Base-by-base conservation (phyloP, 2,113 vertebrate species). In the Ammodytes dubius region DNA sequence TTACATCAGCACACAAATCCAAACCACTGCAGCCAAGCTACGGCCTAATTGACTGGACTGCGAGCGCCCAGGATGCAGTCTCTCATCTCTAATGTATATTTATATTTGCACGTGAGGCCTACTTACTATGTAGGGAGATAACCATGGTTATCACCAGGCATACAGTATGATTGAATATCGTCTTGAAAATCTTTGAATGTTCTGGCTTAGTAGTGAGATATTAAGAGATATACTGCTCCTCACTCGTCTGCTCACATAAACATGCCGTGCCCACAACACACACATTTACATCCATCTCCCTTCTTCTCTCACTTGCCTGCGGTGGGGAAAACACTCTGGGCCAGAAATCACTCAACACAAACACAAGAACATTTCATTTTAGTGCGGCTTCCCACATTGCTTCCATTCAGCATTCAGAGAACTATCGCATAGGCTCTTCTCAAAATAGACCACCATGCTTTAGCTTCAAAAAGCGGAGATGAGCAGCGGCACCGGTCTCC, bases 401-500 rank as follows among this genome's bases (percentile, higher is more conserved):
- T 83, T 56, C 53, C 40, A 66, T 82, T 19, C 39, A 66, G 63
- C 72, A 70, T 83, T 86, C 66, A 77, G 50, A 45, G 57, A 52
- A 47, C 71, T 45, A 79, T 81, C 80, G 71, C 61, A 53, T 61
- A 88, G 81, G 66, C 86, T 70, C 13, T 46, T 70, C 79, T 60
- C 40, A 59, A 90, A 92, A 93, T 82, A 89, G 75, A 74, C 74
- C 72, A 75, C 70, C 66, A 65, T 10, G 54, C 75, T 65, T 50
- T 57, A 27, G 87, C 87, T 84, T 89, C 43, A 80, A 80, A 84
- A 86, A 74, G 79, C 70, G 67, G 87, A 92, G 91, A 89, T 68
- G 74, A 91, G 73, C 67, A 60, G 67, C 43, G 75, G 54, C 80
- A 73, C 50, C 63, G 58, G 86, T 81, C 83, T 80, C 75, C 74